Conservation (phyloP, 1,140 invertebrate genomes). For the Schlechtendalia chinensis region DNA sequence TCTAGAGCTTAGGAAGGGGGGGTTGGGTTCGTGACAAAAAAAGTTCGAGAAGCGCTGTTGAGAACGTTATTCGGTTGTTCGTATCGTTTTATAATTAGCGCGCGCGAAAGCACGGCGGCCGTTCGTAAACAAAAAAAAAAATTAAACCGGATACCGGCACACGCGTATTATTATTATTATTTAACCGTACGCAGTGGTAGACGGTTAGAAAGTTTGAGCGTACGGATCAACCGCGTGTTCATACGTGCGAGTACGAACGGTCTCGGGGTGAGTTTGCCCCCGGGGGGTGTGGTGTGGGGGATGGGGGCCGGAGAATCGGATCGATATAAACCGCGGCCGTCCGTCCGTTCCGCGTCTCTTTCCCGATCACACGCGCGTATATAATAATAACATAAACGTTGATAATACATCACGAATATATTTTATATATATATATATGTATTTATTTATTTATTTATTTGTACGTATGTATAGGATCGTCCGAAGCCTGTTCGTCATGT, state of each 20-base stretch:
- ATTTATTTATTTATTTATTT: no score
- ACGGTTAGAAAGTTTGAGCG: no score
- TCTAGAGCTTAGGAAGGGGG: no score
- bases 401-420: not conserved
- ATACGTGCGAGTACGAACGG: not conserved
- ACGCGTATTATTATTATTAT: not conserved
- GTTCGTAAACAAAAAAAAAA: not conserved
- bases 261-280: no score
- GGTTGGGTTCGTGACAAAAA: no score
- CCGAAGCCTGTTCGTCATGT: conserved; percentile 20
- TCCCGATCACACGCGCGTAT: conserved; percentile 5
- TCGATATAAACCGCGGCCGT: conserved; percentile 28
- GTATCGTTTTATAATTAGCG: no score
- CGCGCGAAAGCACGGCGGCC: no score
- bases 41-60: no score
- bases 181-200: no score
- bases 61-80: no score
- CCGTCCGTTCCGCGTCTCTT: conserved; percentile 8
- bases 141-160: not conserved
- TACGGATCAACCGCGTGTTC: no score
- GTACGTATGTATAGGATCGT: not conserved
- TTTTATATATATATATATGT: not conserved
- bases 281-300: no score
- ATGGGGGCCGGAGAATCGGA: not conserved
- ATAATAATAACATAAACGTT: not conserved